Base-by-base conservation (phyloP, 2,797 vertebrate species). In the Pseudochromis fuscus region DNA sequence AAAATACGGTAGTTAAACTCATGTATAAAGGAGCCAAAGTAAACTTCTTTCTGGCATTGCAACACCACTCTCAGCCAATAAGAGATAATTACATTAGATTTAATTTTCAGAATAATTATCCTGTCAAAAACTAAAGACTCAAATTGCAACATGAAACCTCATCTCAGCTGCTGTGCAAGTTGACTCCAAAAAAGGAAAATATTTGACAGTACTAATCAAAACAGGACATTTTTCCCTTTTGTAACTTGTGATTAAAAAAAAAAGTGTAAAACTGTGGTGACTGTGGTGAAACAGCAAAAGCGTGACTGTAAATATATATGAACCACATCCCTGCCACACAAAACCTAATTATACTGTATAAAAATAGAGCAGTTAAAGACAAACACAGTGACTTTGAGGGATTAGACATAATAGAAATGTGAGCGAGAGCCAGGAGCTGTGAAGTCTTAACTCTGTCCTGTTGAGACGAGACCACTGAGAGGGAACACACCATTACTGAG, bases 241-340 rank as follows among this genome's bases (percentile, higher is more conserved):
- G 11, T 21, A 31, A 71, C 11, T 13, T 28, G 25, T n/a, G 0
- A 7, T 48, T 50, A 7, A 46, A 55, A 53, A 23, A 7, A 4
- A 1, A 59, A 58, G 24, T 37, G 52, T 23, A 28, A 25, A 33
- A 42, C 7, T 63, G 64, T 59, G 77, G 75, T 58, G 8, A 57
- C 23, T 42, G 56, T 50, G 58, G 33, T 52, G 28, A 53, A 15
- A 50, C 58, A 63, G 59, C 50, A 53, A 61, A 51, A 48, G 19
- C 21, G 21, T 49, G 15, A 52, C 30, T 53, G 52, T 79, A 75
- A 75, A 83, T 74, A 53, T 45, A 55, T 4, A 63, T 79, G 33
- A 9, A 59, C 72, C 60, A 81, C 84, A 72, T 81, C 81, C 75
- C 56, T 2, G 4, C 45, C 55, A 37, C 63, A 67, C 55, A 70